Evolutionary conservation across 2,113 vertebrate species (phyloP).

Genomic region (Toxostoma redivivum): DNA sequence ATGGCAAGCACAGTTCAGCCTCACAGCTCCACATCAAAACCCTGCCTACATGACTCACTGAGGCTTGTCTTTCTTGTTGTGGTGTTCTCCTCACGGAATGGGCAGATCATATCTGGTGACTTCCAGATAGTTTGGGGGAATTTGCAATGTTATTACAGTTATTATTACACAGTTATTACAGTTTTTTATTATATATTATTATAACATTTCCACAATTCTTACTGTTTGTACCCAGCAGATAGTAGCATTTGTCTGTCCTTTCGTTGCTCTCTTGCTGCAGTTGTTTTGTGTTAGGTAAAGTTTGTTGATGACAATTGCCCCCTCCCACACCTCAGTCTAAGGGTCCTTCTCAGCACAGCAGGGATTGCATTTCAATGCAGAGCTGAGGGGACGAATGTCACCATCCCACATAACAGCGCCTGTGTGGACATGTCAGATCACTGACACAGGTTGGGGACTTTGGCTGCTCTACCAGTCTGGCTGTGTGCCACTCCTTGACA

Average conservation of each 20-base stretch:
- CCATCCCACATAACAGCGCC: not conserved
- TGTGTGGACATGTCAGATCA: not conserved
- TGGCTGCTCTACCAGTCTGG: not conserved
- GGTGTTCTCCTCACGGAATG: not conserved
- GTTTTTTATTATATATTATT: too few species aligned
- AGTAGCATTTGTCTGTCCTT: not conserved
- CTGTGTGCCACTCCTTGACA: not conserved
- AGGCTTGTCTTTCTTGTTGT: not conserved
- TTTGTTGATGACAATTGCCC: not conserved
- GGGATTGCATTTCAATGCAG: accelerated
- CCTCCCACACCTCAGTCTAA: accelerated
- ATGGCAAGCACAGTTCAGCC: not conserved
- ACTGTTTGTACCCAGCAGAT: not conserved
- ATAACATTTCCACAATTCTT: not conserved
- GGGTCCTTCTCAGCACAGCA: not conserved
- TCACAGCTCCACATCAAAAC: not conserved
- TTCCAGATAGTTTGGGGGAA: not conserved
- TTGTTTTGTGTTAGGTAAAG: not conserved
- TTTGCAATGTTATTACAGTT: not conserved
- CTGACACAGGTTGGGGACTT: not conserved
- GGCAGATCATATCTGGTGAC: not conserved
- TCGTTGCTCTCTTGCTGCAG: not conserved
- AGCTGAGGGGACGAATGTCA: not conserved
- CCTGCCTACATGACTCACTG: not conserved
- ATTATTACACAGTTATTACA: too few species aligned